Evolutionary conservation across 2,888 invertebrate genomes (phyloP).

Genomic region (Blomia tropicalis): DNA sequence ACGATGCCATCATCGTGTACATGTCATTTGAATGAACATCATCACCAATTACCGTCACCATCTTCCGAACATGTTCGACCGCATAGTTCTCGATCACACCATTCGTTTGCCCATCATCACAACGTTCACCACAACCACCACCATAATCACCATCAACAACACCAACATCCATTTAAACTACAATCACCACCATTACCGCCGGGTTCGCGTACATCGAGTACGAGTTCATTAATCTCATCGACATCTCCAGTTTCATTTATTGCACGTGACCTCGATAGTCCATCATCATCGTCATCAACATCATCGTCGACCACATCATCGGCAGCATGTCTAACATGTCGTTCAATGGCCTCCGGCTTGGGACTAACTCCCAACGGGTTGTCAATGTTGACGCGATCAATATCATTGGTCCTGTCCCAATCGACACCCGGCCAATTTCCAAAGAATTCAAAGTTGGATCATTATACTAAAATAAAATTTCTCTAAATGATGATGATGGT

Average conservation of each 20-base stretch:
- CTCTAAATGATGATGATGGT: background rate
- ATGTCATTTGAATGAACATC: too few species aligned
- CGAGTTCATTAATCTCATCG: conserved; percentile 4
- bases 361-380: background rate
- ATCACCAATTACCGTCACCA: too few species aligned
- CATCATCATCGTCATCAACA: too few species aligned
- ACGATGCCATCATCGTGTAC: too few species aligned
- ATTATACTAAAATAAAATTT: background rate
- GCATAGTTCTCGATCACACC: too few species aligned
- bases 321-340: background rate
- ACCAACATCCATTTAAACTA: background rate
- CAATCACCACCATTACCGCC: background rate
- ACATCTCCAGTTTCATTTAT: background rate
- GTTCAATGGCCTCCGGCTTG: background rate
- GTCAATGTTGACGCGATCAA: background rate
- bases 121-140: background rate
- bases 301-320: background rate
- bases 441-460: conserved; percentile 20
- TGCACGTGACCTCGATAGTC: background rate
- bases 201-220: background rate
- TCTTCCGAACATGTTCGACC: too few species aligned
- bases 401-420: background rate
- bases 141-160: background rate
- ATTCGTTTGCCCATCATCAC: background rate
- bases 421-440: conserved; percentile 11